Conservation (phyloP, 92 coral and sea anemone genomes). For the Micromussa lordhowensis region DNA sequence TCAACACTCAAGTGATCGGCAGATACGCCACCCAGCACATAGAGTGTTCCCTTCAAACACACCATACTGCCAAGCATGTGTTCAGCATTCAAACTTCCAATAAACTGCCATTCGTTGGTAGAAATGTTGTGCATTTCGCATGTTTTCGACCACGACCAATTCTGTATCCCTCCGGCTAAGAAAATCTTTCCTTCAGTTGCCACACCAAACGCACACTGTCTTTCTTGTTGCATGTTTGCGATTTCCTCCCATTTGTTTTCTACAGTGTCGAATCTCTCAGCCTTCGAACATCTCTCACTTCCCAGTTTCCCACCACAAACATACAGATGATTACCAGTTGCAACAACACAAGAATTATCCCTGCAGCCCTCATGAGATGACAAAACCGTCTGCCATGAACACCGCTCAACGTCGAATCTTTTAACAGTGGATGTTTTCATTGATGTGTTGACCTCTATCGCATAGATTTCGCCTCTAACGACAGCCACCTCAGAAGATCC, state of each 20-base stretch:
- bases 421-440: neutral
- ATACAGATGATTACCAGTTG: too few relatives aligned
- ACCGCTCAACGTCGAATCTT: neutral
- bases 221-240: neutral
- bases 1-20: neutral
- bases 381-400: neutral
- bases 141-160: neutral
- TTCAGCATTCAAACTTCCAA: neutral
- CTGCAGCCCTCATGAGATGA: neutral
- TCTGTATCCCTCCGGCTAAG: constrained; percentile 20
- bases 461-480: constrained; percentile 1
- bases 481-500: neutral
- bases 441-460: neutral
- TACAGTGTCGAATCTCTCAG: neutral
- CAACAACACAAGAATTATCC: too few relatives aligned
- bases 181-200: neutral
- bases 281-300: fast-evolving
- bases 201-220: neutral
- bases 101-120: constrained; percentile 2
- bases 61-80: neutral
- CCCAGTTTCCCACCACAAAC: neutral
- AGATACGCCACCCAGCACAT: neutral
- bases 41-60: constrained; percentile 1
- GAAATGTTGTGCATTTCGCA: neutral
- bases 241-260: constrained; percentile 4